phyloP scores from a whole-genome alignment of 2,113 vertebrate species.

The Nanger granti region DNA sequence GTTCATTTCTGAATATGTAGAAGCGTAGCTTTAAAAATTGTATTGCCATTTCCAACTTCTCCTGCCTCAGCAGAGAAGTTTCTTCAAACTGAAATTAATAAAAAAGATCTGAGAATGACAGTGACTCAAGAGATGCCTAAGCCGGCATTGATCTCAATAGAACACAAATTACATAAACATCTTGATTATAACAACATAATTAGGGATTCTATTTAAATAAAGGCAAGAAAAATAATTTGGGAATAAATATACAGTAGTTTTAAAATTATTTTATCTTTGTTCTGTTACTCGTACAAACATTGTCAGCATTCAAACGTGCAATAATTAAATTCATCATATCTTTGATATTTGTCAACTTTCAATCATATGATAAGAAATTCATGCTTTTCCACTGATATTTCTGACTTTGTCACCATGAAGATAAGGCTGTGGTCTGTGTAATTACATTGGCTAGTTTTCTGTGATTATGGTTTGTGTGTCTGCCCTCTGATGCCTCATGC shows the following conservation, averaged over 20 bases:
- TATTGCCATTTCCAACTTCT: constrained; percentile 19
- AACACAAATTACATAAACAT: constrained; percentile 55
- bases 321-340: not conserved
- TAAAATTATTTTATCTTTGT: constrained; percentile 50
- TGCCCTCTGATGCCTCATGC: too few relatives aligned
- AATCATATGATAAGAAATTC: not conserved
- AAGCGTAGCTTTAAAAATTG: constrained; percentile 4
- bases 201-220: constrained; percentile 58
- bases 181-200: constrained; percentile 48
- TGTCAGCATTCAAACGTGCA: constrained; percentile 30
- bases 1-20: not conserved
- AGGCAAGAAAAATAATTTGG: constrained; percentile 47
- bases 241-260: constrained; percentile 47
- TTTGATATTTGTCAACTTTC: constrained; percentile 43
- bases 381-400: not conserved
- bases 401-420: not conserved
- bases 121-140: constrained; percentile 44
- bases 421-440: too few relatives aligned
- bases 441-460: too few relatives aligned
- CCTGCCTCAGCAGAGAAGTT: constrained; percentile 10
- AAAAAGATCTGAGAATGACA: constrained; percentile 28
- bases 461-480: too few relatives aligned
- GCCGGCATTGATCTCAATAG: constrained; percentile 37
- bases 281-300: constrained; percentile 24
- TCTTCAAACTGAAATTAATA: constrained; percentile 50